phyloP scores from a whole-genome alignment of 1,140 invertebrate species.

The Leptinotarsa defecta region DNA sequence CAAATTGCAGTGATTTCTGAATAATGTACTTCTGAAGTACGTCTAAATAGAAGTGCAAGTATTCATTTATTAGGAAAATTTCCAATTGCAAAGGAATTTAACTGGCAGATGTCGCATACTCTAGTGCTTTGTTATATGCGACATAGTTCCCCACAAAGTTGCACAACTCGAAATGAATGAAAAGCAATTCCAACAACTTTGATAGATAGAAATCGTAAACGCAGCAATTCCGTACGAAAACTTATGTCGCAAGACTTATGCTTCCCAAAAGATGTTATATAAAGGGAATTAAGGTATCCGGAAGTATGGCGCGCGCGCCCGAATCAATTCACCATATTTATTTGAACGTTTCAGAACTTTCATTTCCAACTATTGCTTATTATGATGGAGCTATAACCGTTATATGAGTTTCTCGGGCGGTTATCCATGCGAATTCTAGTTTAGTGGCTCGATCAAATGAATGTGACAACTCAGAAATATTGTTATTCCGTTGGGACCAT shows the following conservation, averaged over 20 bases:
- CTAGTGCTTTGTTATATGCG: too few relatives aligned
- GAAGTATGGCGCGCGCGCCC: not conserved
- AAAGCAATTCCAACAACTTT: not conserved
- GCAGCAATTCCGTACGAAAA: not conserved
- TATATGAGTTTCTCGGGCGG: not conserved
- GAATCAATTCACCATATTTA: not conserved
- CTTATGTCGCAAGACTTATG: not conserved
- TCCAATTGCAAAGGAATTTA: too few relatives aligned
- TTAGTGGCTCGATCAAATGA: not conserved
- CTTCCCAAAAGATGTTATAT: not conserved
- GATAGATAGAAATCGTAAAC: constrained; percentile 3
- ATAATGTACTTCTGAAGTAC: too few relatives aligned
- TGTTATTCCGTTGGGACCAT: not conserved
- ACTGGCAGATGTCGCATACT: too few relatives aligned
- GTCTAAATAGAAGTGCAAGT: too few relatives aligned
- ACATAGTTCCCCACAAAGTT: too few relatives aligned
- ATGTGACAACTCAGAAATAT: not conserved
- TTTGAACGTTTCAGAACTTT: not conserved
- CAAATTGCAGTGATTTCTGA: too few relatives aligned
- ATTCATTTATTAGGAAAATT: too few relatives aligned
- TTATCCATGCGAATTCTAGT: not conserved
- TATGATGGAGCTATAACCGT: constrained; percentile 1
- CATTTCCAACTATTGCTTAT: constrained; percentile 4
- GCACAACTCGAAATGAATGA: not conserved
- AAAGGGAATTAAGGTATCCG: not conserved